Conservation (phyloP, 2,888 invertebrate genomes). For the Craniophora ligustri region DNA sequence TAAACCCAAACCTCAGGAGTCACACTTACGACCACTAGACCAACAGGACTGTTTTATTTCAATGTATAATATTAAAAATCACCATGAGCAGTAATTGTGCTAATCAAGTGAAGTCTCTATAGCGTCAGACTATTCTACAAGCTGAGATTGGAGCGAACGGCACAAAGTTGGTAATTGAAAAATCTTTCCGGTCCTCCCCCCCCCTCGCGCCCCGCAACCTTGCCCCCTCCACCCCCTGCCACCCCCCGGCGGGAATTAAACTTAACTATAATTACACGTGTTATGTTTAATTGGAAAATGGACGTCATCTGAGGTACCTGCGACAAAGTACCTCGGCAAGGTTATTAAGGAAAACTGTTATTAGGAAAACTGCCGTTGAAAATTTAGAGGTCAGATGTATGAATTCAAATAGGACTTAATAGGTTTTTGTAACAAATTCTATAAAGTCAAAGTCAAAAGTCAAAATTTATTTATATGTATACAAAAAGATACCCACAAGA, state of each 20-base stretch:
- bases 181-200: conserved; percentile 74
- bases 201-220: conserved; percentile 33
- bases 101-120: conserved; percentile 25
- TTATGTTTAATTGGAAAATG: conserved; percentile 56
- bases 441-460: no score
- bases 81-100: no score
- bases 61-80: no score
- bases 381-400: not conserved
- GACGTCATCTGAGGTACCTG: conserved; percentile 11
- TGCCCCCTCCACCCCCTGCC: conserved; percentile 18
- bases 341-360: not conserved
- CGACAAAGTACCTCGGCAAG: not conserved
- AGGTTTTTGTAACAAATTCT: no score
- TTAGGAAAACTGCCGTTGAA: not conserved
- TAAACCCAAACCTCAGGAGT: no score
- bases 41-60: no score
- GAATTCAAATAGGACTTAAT: no score
- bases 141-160: conserved; percentile 80
- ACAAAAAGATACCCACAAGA: no score
- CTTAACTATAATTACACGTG: conserved; percentile 64
- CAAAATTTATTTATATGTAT: no score
- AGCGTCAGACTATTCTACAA: conserved; percentile 62
- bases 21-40: no score
- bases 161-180: conserved; percentile 87
- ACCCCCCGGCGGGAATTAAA: conserved; percentile 58